Evolutionary conservation across 2,888 invertebrate genomes (phyloP), one percentile per base, ranked within the genome.

Genomic region (Cantharis rustica): DNA sequence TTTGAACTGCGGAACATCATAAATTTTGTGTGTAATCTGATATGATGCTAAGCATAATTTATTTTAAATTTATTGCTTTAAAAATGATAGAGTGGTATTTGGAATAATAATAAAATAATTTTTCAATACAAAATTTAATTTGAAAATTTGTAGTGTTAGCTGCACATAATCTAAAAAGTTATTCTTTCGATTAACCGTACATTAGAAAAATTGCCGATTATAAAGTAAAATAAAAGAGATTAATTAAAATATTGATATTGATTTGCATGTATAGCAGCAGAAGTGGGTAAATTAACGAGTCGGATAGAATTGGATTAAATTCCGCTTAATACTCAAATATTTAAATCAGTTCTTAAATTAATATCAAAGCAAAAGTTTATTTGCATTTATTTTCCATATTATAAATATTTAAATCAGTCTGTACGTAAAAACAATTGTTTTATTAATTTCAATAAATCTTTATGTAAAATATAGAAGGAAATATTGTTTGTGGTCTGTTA

Each of bases 1-100:
- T 83, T 83, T 84, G 83, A 81, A 81, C 82, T 82, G 81, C 81
- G 82, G 80, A 82, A 81, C 83, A 82, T 82, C 82, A 81, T 83
- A 82, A 84, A 84, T 84, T 81, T 73, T 72, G 72, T 68, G 69
- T 71, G 73, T 79, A 79, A 74, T 80, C 80, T 77, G 79, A 76
- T 80, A 77, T 81, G 79, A 80, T 80, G 80, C 81, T 81, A 72
- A 78, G 77, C 76, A 79, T 73, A 77, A 80, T 80, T 78, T 75
- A 76, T 78, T 71, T 74, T 72, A 77, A 79, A 79, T 77, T 78
- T 79, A 78, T 78, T 70, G 66, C 68, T 20, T 61, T 61, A 75
- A 75, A 73, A 75, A 75, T 69, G 16, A 63, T 27, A 4, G 71
- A 16, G 16, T 47, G 27, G 66, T 69, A 69, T 70, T 17, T 71